Evolutionary conservation across 35 echinoderm and acorn worm genomes (phyloP).

Genomic region (Hemicentrotus pulcherrimus): DNA sequence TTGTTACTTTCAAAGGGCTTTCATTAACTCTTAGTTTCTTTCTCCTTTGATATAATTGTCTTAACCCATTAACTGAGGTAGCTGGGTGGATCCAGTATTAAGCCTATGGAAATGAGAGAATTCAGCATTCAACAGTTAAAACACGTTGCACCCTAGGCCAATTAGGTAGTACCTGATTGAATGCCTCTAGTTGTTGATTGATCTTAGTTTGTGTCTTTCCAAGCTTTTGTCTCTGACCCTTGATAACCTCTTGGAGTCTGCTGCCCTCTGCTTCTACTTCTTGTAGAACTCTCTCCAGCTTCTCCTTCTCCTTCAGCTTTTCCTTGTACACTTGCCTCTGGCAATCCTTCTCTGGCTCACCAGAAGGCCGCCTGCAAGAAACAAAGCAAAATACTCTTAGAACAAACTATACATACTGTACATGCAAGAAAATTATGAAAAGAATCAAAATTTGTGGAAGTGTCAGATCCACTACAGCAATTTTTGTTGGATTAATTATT

Average conservation of each 20-base stretch:
- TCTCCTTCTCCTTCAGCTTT: slow-evolving; percentile 69
- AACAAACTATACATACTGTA: too few relatives aligned
- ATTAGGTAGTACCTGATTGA: slow-evolving; percentile 59
- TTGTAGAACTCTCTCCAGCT: slow-evolving; percentile 56
- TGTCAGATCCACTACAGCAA: background rate
- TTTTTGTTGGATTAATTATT: too few relatives aligned
- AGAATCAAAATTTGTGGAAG: background rate
- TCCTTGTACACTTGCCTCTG: slow-evolving; percentile 41
- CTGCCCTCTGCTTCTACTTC: slow-evolving; percentile 51
- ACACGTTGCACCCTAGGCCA: too few relatives aligned
- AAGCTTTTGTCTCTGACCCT: slow-evolving; percentile 53
- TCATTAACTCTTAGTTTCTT: too few relatives aligned
- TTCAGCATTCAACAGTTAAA: too few relatives aligned
- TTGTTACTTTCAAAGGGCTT: too few relatives aligned
- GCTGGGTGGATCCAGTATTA: too few relatives aligned
- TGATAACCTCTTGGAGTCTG: slow-evolving; percentile 47
- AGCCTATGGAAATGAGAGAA: too few relatives aligned
- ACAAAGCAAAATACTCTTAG: too few relatives aligned
- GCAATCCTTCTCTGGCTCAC: slow-evolving; percentile 59
- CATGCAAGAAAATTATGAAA: too few relatives aligned
- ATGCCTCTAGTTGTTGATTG: slow-evolving; percentile 56
- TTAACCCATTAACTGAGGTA: too few relatives aligned
- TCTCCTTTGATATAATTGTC: too few relatives aligned
- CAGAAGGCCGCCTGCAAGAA: slow-evolving; percentile 61
- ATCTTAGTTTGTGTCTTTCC: slow-evolving; percentile 59